Base-by-base conservation (phyloP, 2,113 vertebrate genomes). In the Erythrocebus patas region DNA sequence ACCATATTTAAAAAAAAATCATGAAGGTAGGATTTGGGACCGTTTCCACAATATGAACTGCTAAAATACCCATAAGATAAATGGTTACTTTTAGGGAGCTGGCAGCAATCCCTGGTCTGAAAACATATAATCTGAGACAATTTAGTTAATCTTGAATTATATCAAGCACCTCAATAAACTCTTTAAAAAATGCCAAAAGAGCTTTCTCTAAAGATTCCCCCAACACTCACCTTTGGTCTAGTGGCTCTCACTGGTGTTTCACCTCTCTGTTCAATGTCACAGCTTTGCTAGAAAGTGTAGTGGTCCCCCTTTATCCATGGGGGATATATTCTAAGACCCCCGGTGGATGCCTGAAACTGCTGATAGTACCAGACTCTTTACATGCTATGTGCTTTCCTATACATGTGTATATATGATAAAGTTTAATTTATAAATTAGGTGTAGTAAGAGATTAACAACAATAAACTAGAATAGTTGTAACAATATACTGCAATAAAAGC, bases 131-230 rank as follows among this genome's bases (percentile, higher is more conserved):
- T 35, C 87, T 83, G 79, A 94, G 27, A 79, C 50, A 10, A 17
- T 40, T 85, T 70, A 94, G n/a, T 13, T 76, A 25, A 92, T 91
- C 57, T 75, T 83, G n/a, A n/a, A 43, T 80, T 92, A 38, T 55
- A 8, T 32, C 68, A n/a, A 64, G 70, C 25, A 94, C 87, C 35
- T 91, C n/a, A 38, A 48, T 16, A 45, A 93, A 73, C 27, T 81
- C 43, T 52, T 35, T 25, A 12, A 90, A 70, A 81, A 38, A 5
- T 14, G 27, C 38, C 10, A 8, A 30, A 22, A 40, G 30, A 8
- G 9, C 11, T 81, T 93, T 92, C 40, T 92, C 30, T 76, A 9
- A 55, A 48, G 40, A 12, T 75, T 57, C 32, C 3, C 82, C 45
- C 9, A 18, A 50, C 22, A 27, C 1, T 8, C n/a, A 30, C 10